phyloP scores from a whole-genome alignment of 2,113 vertebrate species.

The Chaetops frenatus region DNA sequence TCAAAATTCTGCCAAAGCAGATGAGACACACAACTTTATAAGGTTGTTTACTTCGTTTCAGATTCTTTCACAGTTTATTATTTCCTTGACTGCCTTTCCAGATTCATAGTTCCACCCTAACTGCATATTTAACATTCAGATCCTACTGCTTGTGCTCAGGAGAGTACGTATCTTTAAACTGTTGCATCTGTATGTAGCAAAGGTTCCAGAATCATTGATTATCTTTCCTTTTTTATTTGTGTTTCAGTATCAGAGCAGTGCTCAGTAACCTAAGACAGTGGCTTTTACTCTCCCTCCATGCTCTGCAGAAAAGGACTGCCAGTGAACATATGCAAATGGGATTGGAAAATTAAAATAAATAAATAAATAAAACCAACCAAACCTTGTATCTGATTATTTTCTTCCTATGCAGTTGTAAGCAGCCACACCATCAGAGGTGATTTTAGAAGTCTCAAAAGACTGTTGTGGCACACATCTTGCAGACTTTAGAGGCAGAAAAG shows the following conservation, averaged over 20 bases:
- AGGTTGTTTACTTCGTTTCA: constrained; percentile 27
- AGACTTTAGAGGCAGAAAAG: background rate
- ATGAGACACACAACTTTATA: background rate
- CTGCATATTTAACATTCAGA: constrained; percentile 47
- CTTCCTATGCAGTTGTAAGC: background rate
- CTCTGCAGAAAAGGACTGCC: background rate
- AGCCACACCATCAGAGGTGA: background rate
- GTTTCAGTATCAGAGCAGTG: background rate
- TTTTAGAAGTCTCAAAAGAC: background rate
- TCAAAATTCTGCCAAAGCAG: background rate
- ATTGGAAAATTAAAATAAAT: background rate
- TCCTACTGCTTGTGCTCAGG: background rate
- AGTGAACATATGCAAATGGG: background rate
- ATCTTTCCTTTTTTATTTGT: background rate
- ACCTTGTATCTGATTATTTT: background rate
- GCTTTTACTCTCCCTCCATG: background rate
- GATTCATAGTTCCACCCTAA: background rate
- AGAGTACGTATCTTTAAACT: background rate
- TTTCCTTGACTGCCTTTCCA: constrained; percentile 23
- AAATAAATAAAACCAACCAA: background rate
- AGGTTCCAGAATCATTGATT: background rate
- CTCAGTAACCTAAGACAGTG: background rate
- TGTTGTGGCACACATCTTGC: background rate
- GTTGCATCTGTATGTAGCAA: background rate
- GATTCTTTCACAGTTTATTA: constrained; percentile 40